A percentile compares a stretch with the other conserved stretches of the same genome.
Evolutionary conservation across 2,113 vertebrate species (phyloP).

Genomic region (Tachysurus vachellii): DNA sequence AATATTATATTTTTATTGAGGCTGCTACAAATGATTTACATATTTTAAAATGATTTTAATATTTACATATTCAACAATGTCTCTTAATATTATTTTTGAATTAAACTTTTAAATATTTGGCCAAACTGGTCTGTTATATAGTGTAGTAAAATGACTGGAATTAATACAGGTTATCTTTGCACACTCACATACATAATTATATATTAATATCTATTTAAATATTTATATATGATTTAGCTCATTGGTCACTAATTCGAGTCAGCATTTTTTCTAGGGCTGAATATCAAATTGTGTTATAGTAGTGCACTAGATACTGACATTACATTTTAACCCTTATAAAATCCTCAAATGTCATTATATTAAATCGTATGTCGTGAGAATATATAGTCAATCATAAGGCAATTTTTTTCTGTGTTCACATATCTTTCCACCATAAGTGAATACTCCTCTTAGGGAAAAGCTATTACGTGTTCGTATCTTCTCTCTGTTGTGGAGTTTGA

Average conservation of each 20-base stretch:
- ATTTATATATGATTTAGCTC: neutral
- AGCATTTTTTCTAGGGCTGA: neutral
- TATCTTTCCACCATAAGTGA: no score
- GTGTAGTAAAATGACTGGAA: neutral
- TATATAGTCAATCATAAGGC: neutral
- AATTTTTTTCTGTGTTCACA: neutral
- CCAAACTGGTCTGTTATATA: neutral
- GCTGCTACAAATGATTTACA: neutral
- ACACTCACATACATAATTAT: neutral
- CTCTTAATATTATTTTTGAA: neutral
- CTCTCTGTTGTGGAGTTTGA: neutral
- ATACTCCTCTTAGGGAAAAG: neutral
- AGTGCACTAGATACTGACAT: neutral
- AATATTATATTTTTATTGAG: neutral
- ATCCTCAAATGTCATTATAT: neutral
- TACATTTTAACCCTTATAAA: neutral
- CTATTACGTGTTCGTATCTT: neutral
- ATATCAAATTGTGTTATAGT: neutral
- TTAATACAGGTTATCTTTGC: neutral
- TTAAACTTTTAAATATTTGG: neutral
- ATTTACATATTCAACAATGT: neutral
- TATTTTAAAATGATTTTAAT: neutral
- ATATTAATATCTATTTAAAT: neutral
- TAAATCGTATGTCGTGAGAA: neutral
- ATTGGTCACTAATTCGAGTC: neutral